These are phyloP conservation scores for Parauchenoglanis punctatus DNA, from an alignment of 2,797 vertebrate species.

Conservation along the genomic window DNA sequence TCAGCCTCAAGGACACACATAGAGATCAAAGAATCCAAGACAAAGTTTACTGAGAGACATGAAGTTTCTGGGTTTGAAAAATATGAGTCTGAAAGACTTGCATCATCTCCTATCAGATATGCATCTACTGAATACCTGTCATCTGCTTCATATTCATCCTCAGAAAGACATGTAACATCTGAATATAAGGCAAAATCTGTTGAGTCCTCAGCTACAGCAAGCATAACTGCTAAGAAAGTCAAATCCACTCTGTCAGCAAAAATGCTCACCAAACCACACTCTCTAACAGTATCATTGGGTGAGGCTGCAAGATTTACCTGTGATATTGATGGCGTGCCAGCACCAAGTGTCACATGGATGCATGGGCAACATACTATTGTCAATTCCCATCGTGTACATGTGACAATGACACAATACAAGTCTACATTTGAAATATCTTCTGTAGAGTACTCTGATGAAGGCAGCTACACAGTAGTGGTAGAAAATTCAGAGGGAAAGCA, in stretches of 20 bases:
- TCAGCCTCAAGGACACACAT: slow-evolving; percentile 85
- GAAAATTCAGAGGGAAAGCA: slow-evolving; percentile 91
- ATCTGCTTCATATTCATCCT: slow-evolving; percentile 74
- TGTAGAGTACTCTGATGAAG: slow-evolving; percentile 86
- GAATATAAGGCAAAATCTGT: slow-evolving; percentile 77
- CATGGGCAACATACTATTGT: slow-evolving; percentile 76
- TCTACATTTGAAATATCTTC: slow-evolving; percentile 90
- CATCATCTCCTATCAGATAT: slow-evolving; percentile 70
- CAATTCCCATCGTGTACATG: slow-evolving; percentile 79
- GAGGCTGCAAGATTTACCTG: slow-evolving; percentile 90
- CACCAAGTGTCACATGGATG: slow-evolving; percentile 89
- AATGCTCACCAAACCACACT: slow-evolving; percentile 94
- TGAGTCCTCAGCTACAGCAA: slow-evolving; percentile 74
- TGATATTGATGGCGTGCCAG: slow-evolving; percentile 93
- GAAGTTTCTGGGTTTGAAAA: slow-evolving; percentile 82
- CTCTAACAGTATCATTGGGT: slow-evolving; percentile 86
- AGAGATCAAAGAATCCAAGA: slow-evolving; percentile 85
- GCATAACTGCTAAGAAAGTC: slow-evolving; percentile 78
- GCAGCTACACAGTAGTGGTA: slow-evolving; percentile 88
- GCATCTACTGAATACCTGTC: slow-evolving; percentile 70
- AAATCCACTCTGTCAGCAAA: slow-evolving; percentile 86
- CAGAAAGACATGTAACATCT: slow-evolving; percentile 72
- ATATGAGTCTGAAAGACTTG: slow-evolving; percentile 74
- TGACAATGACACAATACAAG: slow-evolving; percentile 91
- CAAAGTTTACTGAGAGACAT: slow-evolving; percentile 81